Conservation (phyloP, 2,888 invertebrate genomes). For the Campoletis raptor region DNA sequence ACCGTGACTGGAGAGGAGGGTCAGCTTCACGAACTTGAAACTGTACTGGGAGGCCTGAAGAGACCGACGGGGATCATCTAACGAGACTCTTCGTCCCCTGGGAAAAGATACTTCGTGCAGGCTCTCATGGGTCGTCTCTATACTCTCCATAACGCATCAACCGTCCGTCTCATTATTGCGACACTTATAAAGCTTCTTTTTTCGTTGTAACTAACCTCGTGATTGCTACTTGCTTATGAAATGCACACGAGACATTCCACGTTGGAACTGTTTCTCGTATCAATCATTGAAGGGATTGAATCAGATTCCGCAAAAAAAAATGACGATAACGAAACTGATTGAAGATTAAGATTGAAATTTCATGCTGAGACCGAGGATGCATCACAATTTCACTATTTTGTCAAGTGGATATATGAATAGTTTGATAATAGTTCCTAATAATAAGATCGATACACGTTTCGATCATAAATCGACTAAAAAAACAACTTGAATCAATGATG, state of each 20-base stretch:
- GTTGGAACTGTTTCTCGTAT: neutral
- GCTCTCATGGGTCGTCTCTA: conserved; percentile 12
- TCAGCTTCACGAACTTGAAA: conserved; percentile 39
- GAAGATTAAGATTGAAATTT: neutral
- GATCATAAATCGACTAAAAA: neutral
- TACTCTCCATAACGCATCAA: conserved; percentile 7
- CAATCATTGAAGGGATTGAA: neutral
- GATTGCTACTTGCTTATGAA: conserved; percentile 32
- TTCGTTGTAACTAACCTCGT: neutral
- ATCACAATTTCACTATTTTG: neutral
- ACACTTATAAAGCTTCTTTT: conserved; percentile 1
- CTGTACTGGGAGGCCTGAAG: conserved; percentile 38
- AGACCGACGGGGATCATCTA: conserved; percentile 22
- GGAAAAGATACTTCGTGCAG: conserved; percentile 36
- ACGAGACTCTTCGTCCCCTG: conserved; percentile 46
- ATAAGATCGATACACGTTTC: neutral
- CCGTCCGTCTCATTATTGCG: conserved; percentile 41
- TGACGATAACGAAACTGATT: no score
- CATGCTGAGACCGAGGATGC: neutral
- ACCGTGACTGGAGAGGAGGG: conserved; percentile 53
- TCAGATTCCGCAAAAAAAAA: neutral
- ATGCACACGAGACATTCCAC: neutral
- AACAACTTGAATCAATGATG: neutral
- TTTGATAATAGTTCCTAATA: neutral
- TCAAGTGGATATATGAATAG: neutral